A percentile compares a stretch with the other conserved stretches of the same genome.
Conservation (phyloP, 2,113 vertebrate genomes). For the Dissostichus mawsoni region DNA sequence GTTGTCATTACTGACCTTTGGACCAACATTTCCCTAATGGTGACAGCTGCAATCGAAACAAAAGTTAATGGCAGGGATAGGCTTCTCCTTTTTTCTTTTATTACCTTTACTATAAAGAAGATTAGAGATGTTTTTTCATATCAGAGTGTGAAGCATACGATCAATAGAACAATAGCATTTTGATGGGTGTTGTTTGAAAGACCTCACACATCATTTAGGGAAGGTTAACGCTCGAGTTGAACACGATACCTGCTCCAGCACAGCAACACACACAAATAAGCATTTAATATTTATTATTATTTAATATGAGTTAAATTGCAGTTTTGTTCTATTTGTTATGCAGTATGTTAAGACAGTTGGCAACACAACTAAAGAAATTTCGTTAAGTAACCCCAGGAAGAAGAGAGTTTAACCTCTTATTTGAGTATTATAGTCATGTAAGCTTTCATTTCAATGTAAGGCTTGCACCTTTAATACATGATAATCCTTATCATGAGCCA, state of each 20-base stretch:
- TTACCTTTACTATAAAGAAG: background rate
- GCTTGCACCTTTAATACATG: background rate
- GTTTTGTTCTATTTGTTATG: background rate
- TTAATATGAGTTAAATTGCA: background rate
- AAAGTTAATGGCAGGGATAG: conserved; percentile 5
- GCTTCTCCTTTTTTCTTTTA: conserved; percentile 2
- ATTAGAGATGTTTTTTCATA: background rate
- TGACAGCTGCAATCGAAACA: conserved; percentile 46
- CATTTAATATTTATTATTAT: background rate
- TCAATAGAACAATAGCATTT: background rate
- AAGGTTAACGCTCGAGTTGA: background rate
- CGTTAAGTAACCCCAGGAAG: background rate
- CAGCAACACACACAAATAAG: background rate
- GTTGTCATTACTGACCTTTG: conserved; percentile 70
- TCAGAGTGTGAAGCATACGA: background rate
- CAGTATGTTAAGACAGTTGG: too few relatives aligned
- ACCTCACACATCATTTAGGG: background rate
- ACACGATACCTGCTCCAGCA: background rate
- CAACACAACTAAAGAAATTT: background rate
- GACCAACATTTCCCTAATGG: conserved; percentile 41
- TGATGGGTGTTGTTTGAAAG: conserved; percentile 2
- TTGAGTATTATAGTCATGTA: background rate
- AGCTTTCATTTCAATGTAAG: background rate
- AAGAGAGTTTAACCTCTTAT: conserved; percentile 6
- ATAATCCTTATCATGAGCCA: background rate